Conservation (phyloP, 2,113 vertebrate genomes). For the Nerophis ophidion region DNA sequence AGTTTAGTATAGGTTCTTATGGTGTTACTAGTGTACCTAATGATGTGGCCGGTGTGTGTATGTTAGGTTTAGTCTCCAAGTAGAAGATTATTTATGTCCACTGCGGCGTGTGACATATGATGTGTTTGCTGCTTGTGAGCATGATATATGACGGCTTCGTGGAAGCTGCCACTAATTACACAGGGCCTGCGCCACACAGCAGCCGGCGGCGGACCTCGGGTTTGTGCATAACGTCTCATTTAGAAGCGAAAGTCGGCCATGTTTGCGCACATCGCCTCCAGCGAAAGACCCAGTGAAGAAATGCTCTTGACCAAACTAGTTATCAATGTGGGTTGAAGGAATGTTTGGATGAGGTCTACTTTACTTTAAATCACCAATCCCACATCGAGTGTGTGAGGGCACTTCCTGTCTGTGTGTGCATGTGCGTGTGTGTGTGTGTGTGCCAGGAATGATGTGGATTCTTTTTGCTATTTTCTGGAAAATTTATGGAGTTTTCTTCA, state of each 20-base stretch:
- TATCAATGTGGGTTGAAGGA: constrained; percentile 14
- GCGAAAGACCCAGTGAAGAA: constrained; percentile 4
- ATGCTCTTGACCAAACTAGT: constrained; percentile 2
- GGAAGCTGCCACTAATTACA: constrained; percentile 63
- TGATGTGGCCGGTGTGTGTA: too few relatives aligned
- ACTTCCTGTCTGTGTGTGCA: constrained; percentile 6
- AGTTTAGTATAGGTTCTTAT: too few relatives aligned
- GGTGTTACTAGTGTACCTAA: too few relatives aligned
- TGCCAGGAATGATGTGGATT: constrained; percentile 34
- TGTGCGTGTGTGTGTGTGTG: background rate
- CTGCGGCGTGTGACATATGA: constrained; percentile 34
- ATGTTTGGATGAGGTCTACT: constrained; percentile 28
- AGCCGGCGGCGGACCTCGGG: constrained; percentile 29
- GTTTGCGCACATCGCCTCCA: constrained; percentile 28
- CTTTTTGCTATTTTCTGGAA: constrained; percentile 11
- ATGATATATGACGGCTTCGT: constrained; percentile 44
- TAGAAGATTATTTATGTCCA: constrained; percentile 27
- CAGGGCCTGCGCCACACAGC: constrained; percentile 44
- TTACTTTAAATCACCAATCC: background rate
- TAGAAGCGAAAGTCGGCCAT: constrained; percentile 48
- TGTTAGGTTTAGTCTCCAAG: too few relatives aligned
- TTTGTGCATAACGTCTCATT: constrained; percentile 56
- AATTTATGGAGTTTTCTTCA: constrained; percentile 9
- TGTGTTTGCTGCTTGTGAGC: constrained; percentile 25
- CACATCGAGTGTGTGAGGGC: constrained; percentile 10